Percentiles rank a stretch among this genome's conserved stretches.
phyloP scores from a whole-genome alignment of 2,113 vertebrate species.

The Misgurnus mizolepis region DNA sequence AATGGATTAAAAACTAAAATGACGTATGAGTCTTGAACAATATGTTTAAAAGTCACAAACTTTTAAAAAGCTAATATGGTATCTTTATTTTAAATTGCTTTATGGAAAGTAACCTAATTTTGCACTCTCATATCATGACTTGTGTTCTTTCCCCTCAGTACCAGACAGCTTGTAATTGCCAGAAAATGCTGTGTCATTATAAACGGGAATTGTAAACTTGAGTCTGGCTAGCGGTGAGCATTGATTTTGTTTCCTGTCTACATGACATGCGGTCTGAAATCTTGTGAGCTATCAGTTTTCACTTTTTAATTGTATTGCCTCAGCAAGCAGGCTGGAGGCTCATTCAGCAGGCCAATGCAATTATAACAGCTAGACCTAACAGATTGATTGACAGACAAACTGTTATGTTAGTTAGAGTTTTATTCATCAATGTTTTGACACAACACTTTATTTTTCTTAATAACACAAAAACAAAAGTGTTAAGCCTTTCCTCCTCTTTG shows the following conservation, averaged over 20 bases:
- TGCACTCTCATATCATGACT: neutral
- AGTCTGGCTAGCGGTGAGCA: neutral
- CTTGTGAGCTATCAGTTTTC: neutral
- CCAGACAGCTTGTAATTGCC: slow-evolving; percentile 16
- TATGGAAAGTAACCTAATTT: neutral
- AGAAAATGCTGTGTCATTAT: slow-evolving; percentile 34
- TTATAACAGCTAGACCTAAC: neutral
- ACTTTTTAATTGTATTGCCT: slow-evolving; percentile 9
- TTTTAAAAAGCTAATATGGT: neutral
- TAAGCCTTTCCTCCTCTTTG: neutral
- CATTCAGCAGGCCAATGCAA: neutral
- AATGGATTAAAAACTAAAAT: no score
- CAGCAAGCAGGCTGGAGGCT: neutral
- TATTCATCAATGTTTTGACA: neutral
- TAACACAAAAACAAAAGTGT: neutral
- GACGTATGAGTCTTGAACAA: neutral
- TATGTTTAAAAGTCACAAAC: no score
- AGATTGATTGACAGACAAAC: slow-evolving; percentile 1
- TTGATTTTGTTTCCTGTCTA: slow-evolving; percentile 27
- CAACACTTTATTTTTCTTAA: slow-evolving; percentile 1
- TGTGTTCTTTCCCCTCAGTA: neutral
- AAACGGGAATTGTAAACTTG: slow-evolving; percentile 1
- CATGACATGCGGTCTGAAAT: slow-evolving; percentile 19
- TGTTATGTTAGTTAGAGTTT: neutral
- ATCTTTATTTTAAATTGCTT: neutral